Evolutionary conservation across 1,140 invertebrate genomes (phyloP).

Genomic region (Drosophila burlai): DNA sequence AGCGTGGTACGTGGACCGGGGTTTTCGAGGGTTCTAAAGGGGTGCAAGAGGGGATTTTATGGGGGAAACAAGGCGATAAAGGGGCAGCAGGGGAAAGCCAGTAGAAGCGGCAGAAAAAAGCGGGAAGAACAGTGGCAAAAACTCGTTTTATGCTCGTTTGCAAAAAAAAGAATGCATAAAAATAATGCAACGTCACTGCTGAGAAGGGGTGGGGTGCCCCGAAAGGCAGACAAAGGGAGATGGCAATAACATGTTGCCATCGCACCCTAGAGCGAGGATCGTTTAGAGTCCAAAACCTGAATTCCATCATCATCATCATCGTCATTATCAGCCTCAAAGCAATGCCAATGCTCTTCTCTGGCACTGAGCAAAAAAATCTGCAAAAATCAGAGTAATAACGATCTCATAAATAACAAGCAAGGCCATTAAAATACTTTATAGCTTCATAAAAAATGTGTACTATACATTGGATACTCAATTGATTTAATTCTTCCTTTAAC

Average conservation of each 20-base stretch:
- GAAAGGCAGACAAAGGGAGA: conserved; percentile 31
- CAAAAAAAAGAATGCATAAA: conserved; percentile 30
- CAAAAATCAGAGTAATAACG: not conserved
- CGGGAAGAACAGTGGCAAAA: conserved; percentile 51
- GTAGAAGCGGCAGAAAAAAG: conserved; percentile 44
- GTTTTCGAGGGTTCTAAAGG: not conserved
- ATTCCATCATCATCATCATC: conserved; percentile 46
- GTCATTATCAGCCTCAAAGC: conserved; percentile 26
- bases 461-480: not conserved
- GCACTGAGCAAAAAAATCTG: conserved; percentile 14
- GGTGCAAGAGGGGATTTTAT: conserved; percentile 12
- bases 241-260: conserved; percentile 21
- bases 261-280: conserved; percentile 45
- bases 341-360: conserved; percentile 25
- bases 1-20: conserved; percentile 50
- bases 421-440: not conserved
- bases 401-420: not conserved
- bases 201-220: not conserved
- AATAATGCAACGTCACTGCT: conserved; percentile 71
- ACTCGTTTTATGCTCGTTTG: conserved; percentile 46
- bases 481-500: not conserved
- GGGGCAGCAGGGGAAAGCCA: conserved; percentile 17
- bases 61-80: conserved; percentile 25
- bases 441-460: not conserved
- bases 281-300: conserved; percentile 61